Conservation (phyloP, 2,888 invertebrate genomes). For the Parascotia fuliginaria region DNA sequence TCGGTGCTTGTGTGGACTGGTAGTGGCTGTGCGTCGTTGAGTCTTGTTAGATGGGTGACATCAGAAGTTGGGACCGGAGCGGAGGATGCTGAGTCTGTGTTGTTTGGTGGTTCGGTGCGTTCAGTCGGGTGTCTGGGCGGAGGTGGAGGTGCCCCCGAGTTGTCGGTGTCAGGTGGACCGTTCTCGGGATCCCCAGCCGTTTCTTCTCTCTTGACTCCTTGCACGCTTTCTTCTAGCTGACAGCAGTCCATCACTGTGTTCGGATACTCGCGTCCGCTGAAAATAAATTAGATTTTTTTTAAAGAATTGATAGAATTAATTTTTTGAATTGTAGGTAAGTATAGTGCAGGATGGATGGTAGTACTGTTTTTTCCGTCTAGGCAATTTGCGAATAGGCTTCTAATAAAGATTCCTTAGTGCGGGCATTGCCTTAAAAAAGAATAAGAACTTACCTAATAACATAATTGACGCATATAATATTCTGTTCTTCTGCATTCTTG, state of each 20-base stretch:
- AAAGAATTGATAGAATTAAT: neutral
- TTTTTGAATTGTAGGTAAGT: too few species aligned
- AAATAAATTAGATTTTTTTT: slow-evolving; percentile 45
- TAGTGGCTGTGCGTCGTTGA: slow-evolving; percentile 73
- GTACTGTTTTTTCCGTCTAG: too few species aligned
- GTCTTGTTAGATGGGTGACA: slow-evolving; percentile 77
- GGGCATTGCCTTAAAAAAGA: too few species aligned
- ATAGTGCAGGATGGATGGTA: too few species aligned
- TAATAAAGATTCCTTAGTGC: too few species aligned
- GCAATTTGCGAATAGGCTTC: too few species aligned
- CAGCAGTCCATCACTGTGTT: slow-evolving; percentile 97
- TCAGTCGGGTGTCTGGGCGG: slow-evolving; percentile 71
- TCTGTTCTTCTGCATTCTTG: slow-evolving; percentile 98
- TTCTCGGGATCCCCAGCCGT: slow-evolving; percentile 93
- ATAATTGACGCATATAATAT: slow-evolving; percentile 98
- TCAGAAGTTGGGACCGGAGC: slow-evolving; percentile 76
- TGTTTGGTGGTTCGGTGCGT: slow-evolving; percentile 71
- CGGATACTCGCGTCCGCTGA: slow-evolving; percentile 94
- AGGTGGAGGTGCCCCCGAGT: slow-evolving; percentile 73
- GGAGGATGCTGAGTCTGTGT: slow-evolving; percentile 71
- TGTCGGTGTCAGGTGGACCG: slow-evolving; percentile 94
- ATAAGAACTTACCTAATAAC: slow-evolving; percentile 92
- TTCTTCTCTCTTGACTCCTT: slow-evolving; percentile 94
- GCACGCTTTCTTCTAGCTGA: slow-evolving; percentile 93
- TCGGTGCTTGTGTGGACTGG: slow-evolving; percentile 74